Conservation (phyloP, 2,113 vertebrate genomes). For the Shinisaurus crocodilurus region DNA sequence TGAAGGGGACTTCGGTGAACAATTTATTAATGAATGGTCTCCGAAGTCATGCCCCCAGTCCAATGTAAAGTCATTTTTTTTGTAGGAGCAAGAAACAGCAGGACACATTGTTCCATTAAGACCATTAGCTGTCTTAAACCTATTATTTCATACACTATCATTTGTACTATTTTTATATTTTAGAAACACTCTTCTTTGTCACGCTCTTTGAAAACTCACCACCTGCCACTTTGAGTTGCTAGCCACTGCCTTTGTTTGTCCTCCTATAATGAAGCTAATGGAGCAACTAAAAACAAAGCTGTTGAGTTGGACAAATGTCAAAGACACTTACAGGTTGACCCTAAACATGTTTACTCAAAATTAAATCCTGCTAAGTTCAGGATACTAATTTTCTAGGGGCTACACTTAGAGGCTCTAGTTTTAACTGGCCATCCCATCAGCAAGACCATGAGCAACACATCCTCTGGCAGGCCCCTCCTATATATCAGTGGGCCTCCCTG, state of each 20-base stretch:
- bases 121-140: background rate
- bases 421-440: background rate
- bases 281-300: conserved; percentile 7
- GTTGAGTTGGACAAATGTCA: background rate
- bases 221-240: background rate
- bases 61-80: conserved; percentile 11
- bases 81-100: conserved; percentile 1
- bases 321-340: background rate
- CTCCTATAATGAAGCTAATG: background rate
- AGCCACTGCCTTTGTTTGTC: background rate
- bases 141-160: conserved; percentile 15
- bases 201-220: background rate
- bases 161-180: conserved; percentile 1
- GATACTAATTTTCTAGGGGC: background rate
- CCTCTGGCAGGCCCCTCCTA: too few species aligned
- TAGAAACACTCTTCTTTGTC: background rate
- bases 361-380: background rate
- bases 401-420: background rate
- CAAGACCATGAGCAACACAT: too few species aligned
- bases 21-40: background rate
- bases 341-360: background rate
- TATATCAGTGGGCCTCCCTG: background rate
- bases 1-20: background rate
- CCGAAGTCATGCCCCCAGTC: background rate
- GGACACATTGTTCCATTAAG: conserved; percentile 12